Evolutionary conservation across 2,113 vertebrate genomes (phyloP).

Genomic region (Ciconia stormi): DNA sequence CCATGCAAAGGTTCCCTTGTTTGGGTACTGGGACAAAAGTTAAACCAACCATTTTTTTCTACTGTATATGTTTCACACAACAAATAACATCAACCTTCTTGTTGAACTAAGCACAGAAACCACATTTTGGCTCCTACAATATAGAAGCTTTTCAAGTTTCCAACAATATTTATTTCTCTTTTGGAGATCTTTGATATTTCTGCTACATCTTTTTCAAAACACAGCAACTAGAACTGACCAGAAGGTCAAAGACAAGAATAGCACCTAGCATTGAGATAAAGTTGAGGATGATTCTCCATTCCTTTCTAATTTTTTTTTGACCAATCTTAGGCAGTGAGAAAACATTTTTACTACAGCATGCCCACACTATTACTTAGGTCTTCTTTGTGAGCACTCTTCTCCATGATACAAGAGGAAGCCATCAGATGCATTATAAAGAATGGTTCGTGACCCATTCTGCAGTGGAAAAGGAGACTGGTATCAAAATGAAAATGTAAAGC

Average conservation of each 20-base stretch:
- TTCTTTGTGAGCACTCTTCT: background rate
- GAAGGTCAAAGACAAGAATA: constrained; percentile 7
- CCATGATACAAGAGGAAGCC: background rate
- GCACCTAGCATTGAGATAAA: background rate
- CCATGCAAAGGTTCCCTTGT: background rate
- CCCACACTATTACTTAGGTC: background rate
- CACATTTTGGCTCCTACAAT: background rate
- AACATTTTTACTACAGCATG: background rate
- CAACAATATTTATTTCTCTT: background rate
- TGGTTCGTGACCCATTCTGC: background rate
- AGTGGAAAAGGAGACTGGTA: background rate
- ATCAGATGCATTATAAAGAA: background rate
- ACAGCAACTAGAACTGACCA: background rate
- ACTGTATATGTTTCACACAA: background rate
- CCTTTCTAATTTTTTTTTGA: background rate
- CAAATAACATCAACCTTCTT: background rate
- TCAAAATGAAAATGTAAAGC: background rate
- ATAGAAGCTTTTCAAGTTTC: background rate
- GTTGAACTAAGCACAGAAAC: background rate
- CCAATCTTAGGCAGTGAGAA: background rate
- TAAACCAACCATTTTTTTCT: background rate
- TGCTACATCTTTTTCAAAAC: background rate
- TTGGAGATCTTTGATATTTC: background rate
- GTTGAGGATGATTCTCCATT: background rate
- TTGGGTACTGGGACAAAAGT: background rate